Evolutionary conservation across 2,113 vertebrate species (phyloP).

Genomic region (Gnathonemus echidnorhynchus): DNA sequence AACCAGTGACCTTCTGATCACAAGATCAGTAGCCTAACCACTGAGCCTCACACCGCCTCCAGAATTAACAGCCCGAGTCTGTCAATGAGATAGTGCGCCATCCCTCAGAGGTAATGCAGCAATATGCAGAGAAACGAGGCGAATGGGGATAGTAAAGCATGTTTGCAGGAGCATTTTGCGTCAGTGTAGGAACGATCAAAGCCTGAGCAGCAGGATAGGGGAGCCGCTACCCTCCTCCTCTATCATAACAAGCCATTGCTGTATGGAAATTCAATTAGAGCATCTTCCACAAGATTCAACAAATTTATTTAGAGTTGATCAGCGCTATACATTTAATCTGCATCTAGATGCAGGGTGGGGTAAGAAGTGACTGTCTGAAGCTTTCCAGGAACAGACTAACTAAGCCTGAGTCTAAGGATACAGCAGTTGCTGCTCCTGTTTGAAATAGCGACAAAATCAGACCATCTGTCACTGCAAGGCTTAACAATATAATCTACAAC

Average conservation of each 20-base stretch:
- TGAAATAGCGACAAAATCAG: neutral
- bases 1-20: neutral
- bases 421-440: neutral
- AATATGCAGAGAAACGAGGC: neutral
- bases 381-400: neutral
- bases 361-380: neutral
- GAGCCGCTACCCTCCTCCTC: neutral
- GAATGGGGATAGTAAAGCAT: neutral
- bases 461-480: neutral
- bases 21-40: neutral
- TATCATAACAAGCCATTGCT: neutral
- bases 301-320: neutral
- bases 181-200: neutral
- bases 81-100: neutral
- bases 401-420: neutral
- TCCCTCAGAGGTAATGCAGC: neutral
- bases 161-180: neutral
- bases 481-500: neutral
- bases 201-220: neutral
- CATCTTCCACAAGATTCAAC: neutral
- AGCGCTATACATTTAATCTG: neutral
- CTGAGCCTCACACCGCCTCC: neutral
- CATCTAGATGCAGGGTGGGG: neutral
- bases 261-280: neutral
- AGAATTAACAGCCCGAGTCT: neutral